Base-by-base conservation (phyloP, 2,888 invertebrate species). In the Pristionchus arcanus region DNA sequence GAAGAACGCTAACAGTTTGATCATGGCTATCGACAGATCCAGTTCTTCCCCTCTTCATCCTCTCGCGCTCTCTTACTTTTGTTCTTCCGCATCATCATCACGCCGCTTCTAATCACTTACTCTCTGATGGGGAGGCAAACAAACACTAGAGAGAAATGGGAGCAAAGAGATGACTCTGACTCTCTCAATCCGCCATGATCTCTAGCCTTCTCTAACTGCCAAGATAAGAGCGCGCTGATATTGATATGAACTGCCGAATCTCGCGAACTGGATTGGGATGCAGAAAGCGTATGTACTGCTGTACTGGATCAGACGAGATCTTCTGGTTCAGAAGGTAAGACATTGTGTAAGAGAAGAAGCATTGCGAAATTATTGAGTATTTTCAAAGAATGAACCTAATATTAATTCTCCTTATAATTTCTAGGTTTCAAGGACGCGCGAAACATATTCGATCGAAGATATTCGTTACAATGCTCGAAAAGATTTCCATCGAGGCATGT, bases 81-180 rank as follows among this genome's bases (percentile, higher is more conserved):
- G 81, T 81, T 81, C 81, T 81, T 53, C 49, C 81, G 49, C 81
- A 49, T 81, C 81, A 11, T 2, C 49, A n/a, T 42, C 42, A 42
- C 42, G 42, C 42, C n/a, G 81, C 81, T 81, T 81, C 81, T 81
- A 81, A 81, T 81, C 81, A 81, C 81, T 81, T 81, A 81, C 81
- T 81, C 25, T 34, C 74, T 42, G 74, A 25, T 21, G 74, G 81
- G 28, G 15, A 2, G 37, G 74, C 34, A 74, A 31, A 68, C 37
- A 77, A 81, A 81, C n/a, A 63, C 25, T n/a, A 21, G 63, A 63
- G n/a, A 21, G 25, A 63, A 63, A 25, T 1, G 25, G n/a, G n/a
- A 63, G 25, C 59, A 25, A 59, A 59, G 21, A 25, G 25, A 25
- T 25, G 59, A 3, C 42, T 59, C 59, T 59, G 59, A 59, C 63